Evolutionary conservation across 2,113 vertebrate species (phyloP), one percentile per base, ranked within the genome.

Genomic region (Macaca nemestrina): DNA sequence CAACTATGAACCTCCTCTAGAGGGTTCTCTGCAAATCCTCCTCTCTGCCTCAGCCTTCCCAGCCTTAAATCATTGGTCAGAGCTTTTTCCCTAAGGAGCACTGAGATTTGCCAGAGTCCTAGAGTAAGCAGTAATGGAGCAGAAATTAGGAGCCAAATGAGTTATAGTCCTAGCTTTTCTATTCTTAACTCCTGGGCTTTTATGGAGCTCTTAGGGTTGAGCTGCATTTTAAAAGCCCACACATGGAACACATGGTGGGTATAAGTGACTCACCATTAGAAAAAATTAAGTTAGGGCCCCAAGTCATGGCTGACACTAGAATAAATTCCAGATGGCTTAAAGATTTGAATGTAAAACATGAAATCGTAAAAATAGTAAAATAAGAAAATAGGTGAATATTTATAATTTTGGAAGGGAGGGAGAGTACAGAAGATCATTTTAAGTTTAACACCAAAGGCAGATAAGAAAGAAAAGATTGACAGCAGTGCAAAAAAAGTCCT

Each of bases 281-380:
- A 40, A 92, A 84, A 93, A 95, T 72, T 75, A 97, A 97, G 61
- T 82, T 86, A 76, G 59, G 86, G 59, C 18, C 88, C 82, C 16
- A 61, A 95, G 82, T 94, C 91, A 81, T 85, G n/a, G 86, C 76
- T 97, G 59, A 92, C 67, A 27, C 88, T 95, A 88, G 78, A 97
- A 96, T 88, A 96, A 94, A 95, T 97, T 97, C 97, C 96, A 98
- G 96, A 91, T 97, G 96, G 73, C 79, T 91, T 87, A 82, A 90
- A 93, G 78, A 81, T 94, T 86, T 97, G 40, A 92, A 94, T 97
- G 72, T 94, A 95, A 93, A 91, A 75, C 50, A 78, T 78, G 82
- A 96, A 94, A 93, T 90, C 52, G 68, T 90, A 94, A 93, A 97
- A 97, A 86, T 35, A 89, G 67, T 89, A 92, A 90, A 80, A 95